Evolutionary conservation across 2,113 vertebrate species (phyloP).

Genomic region (Clarias magur): DNA sequence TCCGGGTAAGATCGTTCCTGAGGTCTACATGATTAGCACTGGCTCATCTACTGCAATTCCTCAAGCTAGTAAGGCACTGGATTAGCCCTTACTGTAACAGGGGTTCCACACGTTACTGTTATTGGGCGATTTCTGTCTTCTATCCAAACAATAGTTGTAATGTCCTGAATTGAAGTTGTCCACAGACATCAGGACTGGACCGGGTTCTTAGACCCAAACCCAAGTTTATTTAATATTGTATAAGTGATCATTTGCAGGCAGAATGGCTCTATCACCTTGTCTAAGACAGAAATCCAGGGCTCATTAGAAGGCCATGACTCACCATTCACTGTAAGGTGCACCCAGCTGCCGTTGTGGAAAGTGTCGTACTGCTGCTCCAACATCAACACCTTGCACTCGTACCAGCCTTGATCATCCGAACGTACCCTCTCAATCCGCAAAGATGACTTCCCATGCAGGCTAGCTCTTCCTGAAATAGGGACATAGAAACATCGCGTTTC

Average conservation of each 20-base stretch:
- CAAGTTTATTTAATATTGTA: background rate
- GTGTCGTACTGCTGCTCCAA: constrained; percentile 96
- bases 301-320: constrained; percentile 53
- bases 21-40: background rate
- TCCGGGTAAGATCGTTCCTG: background rate
- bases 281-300: background rate
- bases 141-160: background rate
- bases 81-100: background rate
- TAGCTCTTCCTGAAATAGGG: constrained; percentile 82
- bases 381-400: constrained; percentile 97
- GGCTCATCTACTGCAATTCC: background rate
- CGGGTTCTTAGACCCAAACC: background rate
- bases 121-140: background rate
- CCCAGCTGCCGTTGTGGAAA: constrained; percentile 99
- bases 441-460: constrained; percentile 93
- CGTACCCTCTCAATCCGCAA: constrained; percentile 91
- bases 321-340: constrained; percentile 96
- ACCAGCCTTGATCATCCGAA: constrained; percentile 98
- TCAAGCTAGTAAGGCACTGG: background rate
- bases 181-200: background rate
- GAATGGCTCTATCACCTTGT: background rate
- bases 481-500: background rate
- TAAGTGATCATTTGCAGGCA: background rate
- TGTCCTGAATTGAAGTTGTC: background rate
- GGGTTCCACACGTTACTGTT: background rate